phyloP scores from a whole-genome alignment of 2,797 vertebrate genomes.

The Prionace glauca region DNA sequence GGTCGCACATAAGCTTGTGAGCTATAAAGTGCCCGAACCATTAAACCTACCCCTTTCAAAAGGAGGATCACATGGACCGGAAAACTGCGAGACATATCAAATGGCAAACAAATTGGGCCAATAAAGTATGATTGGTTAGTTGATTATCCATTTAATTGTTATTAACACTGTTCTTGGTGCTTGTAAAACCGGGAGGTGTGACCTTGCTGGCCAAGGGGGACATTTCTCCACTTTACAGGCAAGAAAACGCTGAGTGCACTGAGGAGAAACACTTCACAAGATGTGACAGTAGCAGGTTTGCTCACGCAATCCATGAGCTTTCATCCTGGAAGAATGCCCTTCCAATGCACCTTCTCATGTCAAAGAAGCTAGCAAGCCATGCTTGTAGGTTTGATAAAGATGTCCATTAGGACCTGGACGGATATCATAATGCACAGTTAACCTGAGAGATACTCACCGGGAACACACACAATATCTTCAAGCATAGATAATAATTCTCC shows the following conservation, averaged over 20 bases:
- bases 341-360: neutral
- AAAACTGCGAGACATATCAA: constrained; percentile 49
- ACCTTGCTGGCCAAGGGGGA: neutral
- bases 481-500: neutral
- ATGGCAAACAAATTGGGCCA: constrained; percentile 46
- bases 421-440: neutral
- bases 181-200: neutral
- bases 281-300: neutral
- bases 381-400: neutral
- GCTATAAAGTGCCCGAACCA: constrained; percentile 22
- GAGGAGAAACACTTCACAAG: neutral
- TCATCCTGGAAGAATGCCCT: neutral
- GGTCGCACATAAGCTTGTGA: neutral
- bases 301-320: neutral
- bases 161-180: neutral
- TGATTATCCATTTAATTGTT: constrained; percentile 32
- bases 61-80: constrained; percentile 50
- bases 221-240: neutral
- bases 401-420: neutral
- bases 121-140: constrained; percentile 14
- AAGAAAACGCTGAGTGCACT: neutral
- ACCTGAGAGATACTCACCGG: neutral
- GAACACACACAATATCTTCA: neutral
- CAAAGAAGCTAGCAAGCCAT: neutral
- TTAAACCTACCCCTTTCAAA: constrained; percentile 41